Base-by-base conservation (phyloP, 1,140 invertebrate species). In the Bombus superbus region DNA sequence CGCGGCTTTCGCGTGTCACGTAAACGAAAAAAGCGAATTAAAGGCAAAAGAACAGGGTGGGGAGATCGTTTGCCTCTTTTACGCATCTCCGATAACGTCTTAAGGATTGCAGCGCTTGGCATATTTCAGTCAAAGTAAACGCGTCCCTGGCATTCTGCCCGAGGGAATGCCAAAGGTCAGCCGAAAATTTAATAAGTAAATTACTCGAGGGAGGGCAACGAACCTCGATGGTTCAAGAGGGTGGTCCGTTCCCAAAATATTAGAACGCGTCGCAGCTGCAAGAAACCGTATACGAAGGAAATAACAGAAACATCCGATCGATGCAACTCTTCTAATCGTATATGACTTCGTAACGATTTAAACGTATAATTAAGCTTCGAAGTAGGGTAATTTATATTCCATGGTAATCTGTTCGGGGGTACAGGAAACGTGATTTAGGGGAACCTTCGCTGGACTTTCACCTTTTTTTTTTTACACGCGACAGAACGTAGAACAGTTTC, bases 151-250 rank as follows among this genome's bases (percentile, higher is more conserved):
- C 92, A 95, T 94, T 86, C 91, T 83, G 90, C 92, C 93, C 88
- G 82, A 88, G 87, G 92, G 93, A 94, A 95, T 95, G 91, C 93
- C 93, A 92, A 95, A 94, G 93, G 93, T 93, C 92, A 92, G 93
- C 91, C 91, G 85, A 91, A 92, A 95, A 95, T 94, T 95, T 94
- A 95, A 95, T 95, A 95, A 95, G 94, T 94, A 94, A 94, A 95
- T 95, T 95, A 95, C 92, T 95, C 87, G 85, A 91, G 87, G 87
- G 88, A 92, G 88, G 77, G 80, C 68, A 77, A 47, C 40, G 75
- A 86, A 80, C 86, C 28, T 32, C 59, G 71, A 64, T 22, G 53
- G 44, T 44, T 32, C 47, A 28, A 68, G 77, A 40, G 72, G 44
- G 28, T 73, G 73, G 81, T 88, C 77, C 81, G 86, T 90, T 83